A percentile compares a stretch with the other conserved stretches of the same genome.
Conservation (phyloP, 64 coral and sea anemone species). For the Exaiptasia diaphana region DNA sequence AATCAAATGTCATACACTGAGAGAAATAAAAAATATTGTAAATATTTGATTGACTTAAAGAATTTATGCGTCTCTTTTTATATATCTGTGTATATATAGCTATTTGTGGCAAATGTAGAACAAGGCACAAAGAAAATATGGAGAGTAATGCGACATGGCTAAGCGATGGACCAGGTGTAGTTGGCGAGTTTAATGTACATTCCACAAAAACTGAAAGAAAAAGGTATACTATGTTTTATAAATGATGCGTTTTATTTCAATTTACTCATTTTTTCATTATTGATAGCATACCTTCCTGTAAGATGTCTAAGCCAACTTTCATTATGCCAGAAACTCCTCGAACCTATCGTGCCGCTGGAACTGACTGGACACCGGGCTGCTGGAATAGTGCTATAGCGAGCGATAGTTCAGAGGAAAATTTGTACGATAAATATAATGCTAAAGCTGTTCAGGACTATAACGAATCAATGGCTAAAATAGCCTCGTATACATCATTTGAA, state of each 20-base stretch:
- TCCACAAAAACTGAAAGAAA: background rate
- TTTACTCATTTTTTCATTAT: background rate
- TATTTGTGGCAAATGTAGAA: slow-evolving; percentile 12
- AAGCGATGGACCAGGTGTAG: background rate
- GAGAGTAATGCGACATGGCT: background rate
- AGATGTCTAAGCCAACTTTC: background rate
- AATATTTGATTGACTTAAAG: background rate
- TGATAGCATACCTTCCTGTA: background rate
- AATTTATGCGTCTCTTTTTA: background rate
- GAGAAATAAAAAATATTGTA: background rate
- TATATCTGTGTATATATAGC: background rate
- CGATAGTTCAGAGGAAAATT: background rate
- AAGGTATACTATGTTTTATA: background rate
- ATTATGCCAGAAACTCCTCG: background rate
- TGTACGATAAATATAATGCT: background rate
- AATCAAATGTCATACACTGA: too few species aligned
- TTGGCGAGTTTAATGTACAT: background rate
- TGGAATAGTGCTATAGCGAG: background rate
- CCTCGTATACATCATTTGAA: background rate
- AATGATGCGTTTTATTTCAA: background rate
- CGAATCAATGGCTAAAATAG: slow-evolving; percentile 19
- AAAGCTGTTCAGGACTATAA: slow-evolving; percentile 18
- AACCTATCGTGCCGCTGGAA: background rate
- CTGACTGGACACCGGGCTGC: slow-evolving; percentile 9
- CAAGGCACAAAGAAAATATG: background rate